Percentiles rank a stretch among this genome's conserved stretches.
These are phyloP conservation scores for Apomyelois bistriatella DNA, from an alignment of 2,888 invertebrate species.

Conservation along the genomic window DNA sequence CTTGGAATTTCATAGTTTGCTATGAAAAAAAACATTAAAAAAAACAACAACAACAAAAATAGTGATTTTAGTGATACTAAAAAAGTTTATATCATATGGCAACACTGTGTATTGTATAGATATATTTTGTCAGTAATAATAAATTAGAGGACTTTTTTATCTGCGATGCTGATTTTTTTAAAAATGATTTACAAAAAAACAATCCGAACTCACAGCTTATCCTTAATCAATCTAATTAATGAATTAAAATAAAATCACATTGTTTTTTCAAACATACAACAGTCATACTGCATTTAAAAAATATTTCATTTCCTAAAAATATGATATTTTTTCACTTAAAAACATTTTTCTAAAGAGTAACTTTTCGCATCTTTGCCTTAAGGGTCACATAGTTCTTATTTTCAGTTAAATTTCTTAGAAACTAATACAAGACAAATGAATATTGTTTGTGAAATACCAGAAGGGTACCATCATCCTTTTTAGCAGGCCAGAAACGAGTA, in stretches of 20 bases:
- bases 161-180: too few relatives aligned
- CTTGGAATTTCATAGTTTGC: background rate
- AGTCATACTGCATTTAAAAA: conserved; percentile 28
- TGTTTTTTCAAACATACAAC: conserved; percentile 21
- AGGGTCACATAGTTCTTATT: conserved; percentile 13
- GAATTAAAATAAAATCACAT: background rate
- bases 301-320: conserved; percentile 22
- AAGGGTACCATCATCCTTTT: too few relatives aligned
- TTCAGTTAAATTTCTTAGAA: too few relatives aligned
- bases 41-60: background rate
- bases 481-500: too few relatives aligned
- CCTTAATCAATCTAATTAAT: too few relatives aligned
- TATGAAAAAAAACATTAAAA: background rate
- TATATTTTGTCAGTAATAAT: too few relatives aligned
- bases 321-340: conserved; percentile 32
- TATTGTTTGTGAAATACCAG: too few relatives aligned
- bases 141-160: too few relatives aligned
- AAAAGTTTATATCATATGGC: background rate
- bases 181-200: background rate
- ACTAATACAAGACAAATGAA: too few relatives aligned
- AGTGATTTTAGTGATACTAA: background rate
- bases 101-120: too few relatives aligned
- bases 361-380: conserved; percentile 27
- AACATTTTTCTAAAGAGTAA: conserved; percentile 26
- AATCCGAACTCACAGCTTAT: background rate